Base-by-base conservation (phyloP, 2,888 invertebrate species). In the Eupelmus urozonus region DNA sequence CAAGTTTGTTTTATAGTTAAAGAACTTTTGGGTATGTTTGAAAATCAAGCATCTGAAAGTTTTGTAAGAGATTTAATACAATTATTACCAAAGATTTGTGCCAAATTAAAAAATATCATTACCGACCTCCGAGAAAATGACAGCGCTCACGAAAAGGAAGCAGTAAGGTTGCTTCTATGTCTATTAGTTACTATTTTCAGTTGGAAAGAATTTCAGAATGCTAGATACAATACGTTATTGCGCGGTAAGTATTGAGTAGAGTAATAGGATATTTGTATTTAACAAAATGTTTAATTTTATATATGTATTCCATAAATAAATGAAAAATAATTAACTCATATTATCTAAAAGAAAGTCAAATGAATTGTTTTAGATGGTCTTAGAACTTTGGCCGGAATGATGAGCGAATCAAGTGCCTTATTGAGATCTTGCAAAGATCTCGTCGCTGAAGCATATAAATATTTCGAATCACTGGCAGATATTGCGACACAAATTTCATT, bases 131-230 rank as follows among this genome's bases (percentile, higher is more conserved):
- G 85, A 83, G 2, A 53, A 66, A 25, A 69, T 40, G 76, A 80
- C 13, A 76, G 29, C 23, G 78, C 84, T 23, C 78, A 83, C 9
- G 85, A 85, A n/a, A 84, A 83, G 82, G 89, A 91, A 78, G 92
- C 92, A 71, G 90, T 93, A 55, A 92, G 92, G 62, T 86, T 92
- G 60, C 90, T 93, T 67, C 91, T 93, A 65, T 91, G 90, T 34
- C 87, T 93, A 60, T 87, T 92, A n/a, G 91, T 92, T 3, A 91
- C 91, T 65, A 92, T 92, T 83, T 93, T 93, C 78, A 92, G 92
- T 85, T 93, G 94, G 94, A 91, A 92, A 86, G 93, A 92, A 73
- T 94, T 94, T 84, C 90, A 90, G 80, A 92, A 91, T 83, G 90
- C 86, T 9, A 86, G 84, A 20, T 87, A 89, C 70, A 85, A 85